phyloP scores from a whole-genome alignment of 1,140 invertebrate genomes.

The Drusus annulatus region DNA sequence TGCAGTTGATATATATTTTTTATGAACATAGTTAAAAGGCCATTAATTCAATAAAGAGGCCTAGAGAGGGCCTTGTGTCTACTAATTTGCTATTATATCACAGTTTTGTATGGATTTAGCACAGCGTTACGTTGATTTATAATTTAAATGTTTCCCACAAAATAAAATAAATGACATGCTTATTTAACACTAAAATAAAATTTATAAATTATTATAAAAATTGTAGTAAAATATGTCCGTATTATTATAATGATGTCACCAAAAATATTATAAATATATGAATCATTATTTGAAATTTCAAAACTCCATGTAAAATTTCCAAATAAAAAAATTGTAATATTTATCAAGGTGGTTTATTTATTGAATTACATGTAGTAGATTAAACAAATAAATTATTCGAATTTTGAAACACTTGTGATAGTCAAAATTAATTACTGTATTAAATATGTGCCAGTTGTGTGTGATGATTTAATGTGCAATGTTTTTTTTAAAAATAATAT shows the following conservation, averaged over 20 bases:
- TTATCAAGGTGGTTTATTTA: slow-evolving; percentile 3
- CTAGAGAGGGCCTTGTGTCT: background rate
- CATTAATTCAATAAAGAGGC: background rate
- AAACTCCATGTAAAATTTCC: background rate
- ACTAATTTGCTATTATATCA: background rate
- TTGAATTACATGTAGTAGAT: no score
- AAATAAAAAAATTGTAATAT: slow-evolving; percentile 6
- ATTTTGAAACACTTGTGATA: slow-evolving; percentile 29
- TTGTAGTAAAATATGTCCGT: background rate
- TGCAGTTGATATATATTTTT: no score
- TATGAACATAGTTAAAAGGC: background rate
- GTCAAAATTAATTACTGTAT: slow-evolving; percentile 20
- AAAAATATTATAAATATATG: background rate
- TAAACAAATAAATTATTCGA: background rate
- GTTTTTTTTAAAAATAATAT: background rate
- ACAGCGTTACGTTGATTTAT: no score
- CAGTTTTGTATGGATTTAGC: no score
- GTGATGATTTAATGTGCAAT: slow-evolving; percentile 11
- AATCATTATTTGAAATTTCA: background rate
- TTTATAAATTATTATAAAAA: background rate
- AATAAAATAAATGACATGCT: no score
- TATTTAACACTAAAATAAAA: no score
- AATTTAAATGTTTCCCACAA: no score
- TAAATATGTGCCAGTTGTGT: slow-evolving; percentile 27
- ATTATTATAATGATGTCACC: background rate